Conservation (phyloP, 2,797 vertebrate species). For the Mus spretus region DNA sequence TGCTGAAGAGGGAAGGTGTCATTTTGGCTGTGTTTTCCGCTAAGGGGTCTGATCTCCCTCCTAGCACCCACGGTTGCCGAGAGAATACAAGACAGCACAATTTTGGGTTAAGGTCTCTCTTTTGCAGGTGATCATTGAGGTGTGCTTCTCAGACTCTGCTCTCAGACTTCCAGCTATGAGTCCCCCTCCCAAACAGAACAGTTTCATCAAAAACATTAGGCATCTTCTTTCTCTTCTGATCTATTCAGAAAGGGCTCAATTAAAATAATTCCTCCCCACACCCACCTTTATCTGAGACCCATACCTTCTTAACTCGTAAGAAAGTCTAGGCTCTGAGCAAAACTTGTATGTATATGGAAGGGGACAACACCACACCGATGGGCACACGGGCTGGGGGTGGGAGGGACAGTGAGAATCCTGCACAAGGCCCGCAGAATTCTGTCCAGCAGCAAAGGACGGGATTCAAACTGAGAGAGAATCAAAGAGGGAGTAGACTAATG, state of each 20-base stretch:
- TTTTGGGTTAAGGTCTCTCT: background rate
- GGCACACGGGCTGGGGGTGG: no score
- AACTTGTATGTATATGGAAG: background rate
- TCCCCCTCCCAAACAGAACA: background rate
- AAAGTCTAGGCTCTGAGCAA: background rate
- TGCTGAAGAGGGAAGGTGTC: background rate
- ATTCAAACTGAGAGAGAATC: background rate
- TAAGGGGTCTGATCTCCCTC: background rate
- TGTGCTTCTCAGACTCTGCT: background rate
- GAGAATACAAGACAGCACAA: background rate
- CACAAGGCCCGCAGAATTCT: background rate
- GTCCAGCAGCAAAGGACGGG: background rate
- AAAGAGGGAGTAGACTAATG: background rate
- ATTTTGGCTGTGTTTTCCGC: background rate
- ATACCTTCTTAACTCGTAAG: background rate
- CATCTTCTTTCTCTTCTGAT: background rate
- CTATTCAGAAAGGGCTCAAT: background rate
- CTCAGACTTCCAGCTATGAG: background rate
- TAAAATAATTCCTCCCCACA: background rate
- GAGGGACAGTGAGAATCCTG: background rate
- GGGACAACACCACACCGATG: background rate
- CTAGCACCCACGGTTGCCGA: background rate
- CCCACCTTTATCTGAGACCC: background rate
- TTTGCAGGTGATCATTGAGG: background rate
- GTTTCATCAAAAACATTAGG: constrained; percentile 7